phyloP scores from a whole-genome alignment of 2,888 invertebrate genomes.

The Corythucha ciliata region DNA sequence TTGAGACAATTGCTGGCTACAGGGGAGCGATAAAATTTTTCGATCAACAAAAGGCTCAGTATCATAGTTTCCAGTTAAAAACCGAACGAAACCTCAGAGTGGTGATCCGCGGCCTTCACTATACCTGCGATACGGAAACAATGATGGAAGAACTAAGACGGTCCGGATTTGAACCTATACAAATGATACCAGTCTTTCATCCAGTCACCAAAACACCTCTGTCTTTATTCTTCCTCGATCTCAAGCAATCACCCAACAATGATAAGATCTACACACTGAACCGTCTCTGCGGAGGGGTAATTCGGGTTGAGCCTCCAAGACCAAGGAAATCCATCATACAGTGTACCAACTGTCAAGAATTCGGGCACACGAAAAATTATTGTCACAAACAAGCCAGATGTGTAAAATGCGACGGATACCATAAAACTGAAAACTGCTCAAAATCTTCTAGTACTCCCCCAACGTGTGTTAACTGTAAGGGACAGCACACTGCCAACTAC shows the following conservation, averaged over 20 bases:
- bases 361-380: slow-evolving; percentile 7
- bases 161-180: no score
- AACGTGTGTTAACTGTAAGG: neutral
- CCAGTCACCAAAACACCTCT: slow-evolving; percentile 15
- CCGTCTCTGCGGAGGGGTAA: slow-evolving; percentile 5
- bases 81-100: slow-evolving; percentile 8
- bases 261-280: slow-evolving; percentile 9
- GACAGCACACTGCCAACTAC: slow-evolving; percentile 12
- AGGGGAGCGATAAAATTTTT: no score
- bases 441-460: neutral
- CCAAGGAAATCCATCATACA: slow-evolving; percentile 6
- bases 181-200: slow-evolving; percentile 13
- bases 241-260: neutral
- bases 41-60: slow-evolving; percentile 12
- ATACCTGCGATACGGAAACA: neutral
- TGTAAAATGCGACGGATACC: slow-evolving; percentile 14
- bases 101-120: slow-evolving; percentile 12
- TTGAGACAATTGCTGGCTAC: no score
- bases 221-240: slow-evolving; percentile 8
- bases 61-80: slow-evolving; percentile 15
- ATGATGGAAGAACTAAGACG: slow-evolving; percentile 13
- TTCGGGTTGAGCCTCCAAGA: slow-evolving; percentile 15
- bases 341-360: slow-evolving; percentile 9
- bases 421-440: neutral
- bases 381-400: slow-evolving; percentile 5